Evolutionary conservation across 1,140 invertebrate species (phyloP).

Genomic region (Drosophila saltans): DNA sequence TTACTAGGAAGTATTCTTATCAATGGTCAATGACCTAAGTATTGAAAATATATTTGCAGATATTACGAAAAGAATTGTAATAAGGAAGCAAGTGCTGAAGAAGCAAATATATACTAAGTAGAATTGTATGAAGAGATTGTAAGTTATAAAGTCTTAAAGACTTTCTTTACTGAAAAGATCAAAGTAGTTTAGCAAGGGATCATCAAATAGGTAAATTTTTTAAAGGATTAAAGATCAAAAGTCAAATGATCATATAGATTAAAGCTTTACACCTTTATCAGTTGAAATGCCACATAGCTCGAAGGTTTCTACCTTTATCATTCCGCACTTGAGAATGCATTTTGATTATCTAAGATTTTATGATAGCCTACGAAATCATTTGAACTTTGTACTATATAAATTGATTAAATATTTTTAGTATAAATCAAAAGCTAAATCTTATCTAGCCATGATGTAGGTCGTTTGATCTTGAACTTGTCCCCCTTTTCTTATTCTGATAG

Average conservation of each 20-base stretch:
- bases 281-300: not conserved
- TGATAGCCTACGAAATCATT: not conserved
- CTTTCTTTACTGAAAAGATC: too few species aligned
- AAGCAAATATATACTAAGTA: too few species aligned
- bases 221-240: too few species aligned
- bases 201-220: too few species aligned
- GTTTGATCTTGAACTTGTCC: not conserved
- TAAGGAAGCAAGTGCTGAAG: not conserved
- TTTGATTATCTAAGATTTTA: not conserved
- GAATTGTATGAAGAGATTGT: too few species aligned
- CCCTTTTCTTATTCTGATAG: not conserved
- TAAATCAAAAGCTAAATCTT: not conserved
- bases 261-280: not conserved
- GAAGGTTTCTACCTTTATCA: not conserved
- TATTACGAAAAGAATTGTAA: not conserved
- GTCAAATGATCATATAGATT: too few species aligned
- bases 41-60: not conserved
- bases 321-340: not conserved
- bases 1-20: slow-evolving; percentile 7
- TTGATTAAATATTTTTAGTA: not conserved
- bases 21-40: slow-evolving; percentile 5
- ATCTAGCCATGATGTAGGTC: not conserved
- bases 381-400: not conserved
- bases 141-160: too few species aligned
- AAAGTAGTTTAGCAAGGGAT: too few species aligned